Conservation (phyloP, 2,888 invertebrate genomes). For the Rhaphigaster nebulosa region DNA sequence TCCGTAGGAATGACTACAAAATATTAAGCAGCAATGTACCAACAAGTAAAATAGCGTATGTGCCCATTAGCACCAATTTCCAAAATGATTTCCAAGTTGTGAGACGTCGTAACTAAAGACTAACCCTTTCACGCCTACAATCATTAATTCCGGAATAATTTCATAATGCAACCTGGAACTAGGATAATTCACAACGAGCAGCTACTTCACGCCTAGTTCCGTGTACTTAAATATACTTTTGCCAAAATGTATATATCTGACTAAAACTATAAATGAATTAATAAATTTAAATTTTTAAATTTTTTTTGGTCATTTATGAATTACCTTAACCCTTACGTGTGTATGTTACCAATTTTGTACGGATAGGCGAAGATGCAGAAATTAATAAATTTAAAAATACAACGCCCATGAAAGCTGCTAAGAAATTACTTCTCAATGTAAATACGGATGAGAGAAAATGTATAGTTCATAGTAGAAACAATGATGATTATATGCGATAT, state of each 20-base stretch:
- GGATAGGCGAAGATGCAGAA: too few species aligned
- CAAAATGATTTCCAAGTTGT: not conserved
- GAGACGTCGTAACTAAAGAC: not conserved
- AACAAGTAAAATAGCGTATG: not conserved
- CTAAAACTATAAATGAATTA: not conserved
- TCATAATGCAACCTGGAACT: not conserved
- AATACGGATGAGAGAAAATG: too few species aligned
- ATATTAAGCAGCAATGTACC: not conserved
- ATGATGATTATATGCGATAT: too few species aligned
- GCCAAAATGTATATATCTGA: too few species aligned
- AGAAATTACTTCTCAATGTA: too few species aligned
- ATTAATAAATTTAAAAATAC: too few species aligned
- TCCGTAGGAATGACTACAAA: too few species aligned
- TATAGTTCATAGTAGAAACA: too few species aligned
- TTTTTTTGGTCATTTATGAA: too few species aligned
- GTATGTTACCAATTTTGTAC: too few species aligned
- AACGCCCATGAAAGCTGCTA: too few species aligned
- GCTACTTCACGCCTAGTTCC: not conserved
- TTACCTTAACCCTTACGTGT: too few species aligned
- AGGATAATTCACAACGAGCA: not conserved
- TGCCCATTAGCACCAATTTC: not conserved
- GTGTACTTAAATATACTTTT: not conserved
- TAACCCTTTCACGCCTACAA: not conserved
- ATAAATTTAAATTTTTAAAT: not conserved
- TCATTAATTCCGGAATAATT: not conserved